phyloP scores from a whole-genome alignment of 2,888 invertebrate species.

The Apantesis nais region DNA sequence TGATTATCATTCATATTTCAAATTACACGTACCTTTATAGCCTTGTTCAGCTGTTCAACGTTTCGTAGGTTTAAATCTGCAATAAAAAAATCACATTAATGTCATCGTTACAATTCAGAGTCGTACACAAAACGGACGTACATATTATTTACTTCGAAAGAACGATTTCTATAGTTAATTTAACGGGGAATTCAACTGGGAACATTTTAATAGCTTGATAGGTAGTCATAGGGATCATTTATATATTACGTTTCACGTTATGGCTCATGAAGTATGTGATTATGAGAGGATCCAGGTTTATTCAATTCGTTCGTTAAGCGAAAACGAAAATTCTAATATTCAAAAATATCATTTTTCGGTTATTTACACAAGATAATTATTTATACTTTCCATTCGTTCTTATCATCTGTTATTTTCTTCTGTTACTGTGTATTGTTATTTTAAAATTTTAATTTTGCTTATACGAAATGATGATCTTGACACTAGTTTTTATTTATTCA shows the following conservation, averaged over 20 bases:
- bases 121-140: constrained; percentile 1
- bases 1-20: constrained; percentile 1
- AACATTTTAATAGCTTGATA: neutral
- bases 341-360: neutral
- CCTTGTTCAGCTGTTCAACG: constrained; percentile 77
- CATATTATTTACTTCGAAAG: neutral
- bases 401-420: neutral
- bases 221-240: neutral
- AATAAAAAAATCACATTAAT: constrained; percentile 27
- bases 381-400: neutral
- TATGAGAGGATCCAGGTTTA: neutral
- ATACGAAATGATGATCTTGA: neutral
- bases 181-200: constrained; percentile 1
- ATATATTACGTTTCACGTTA: neutral
- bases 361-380: too few relatives aligned
- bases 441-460: too few relatives aligned
- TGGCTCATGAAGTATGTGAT: neutral
- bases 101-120: constrained; percentile 1
- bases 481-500: neutral
- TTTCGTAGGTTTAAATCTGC: constrained; percentile 70
- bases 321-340: neutral
- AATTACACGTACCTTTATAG: constrained; percentile 66
- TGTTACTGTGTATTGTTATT: neutral
- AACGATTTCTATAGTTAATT: constrained; percentile 1
- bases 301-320: neutral